Base-by-base conservation (phyloP, 2,113 vertebrate species). In the Copsychus sechellarum region DNA sequence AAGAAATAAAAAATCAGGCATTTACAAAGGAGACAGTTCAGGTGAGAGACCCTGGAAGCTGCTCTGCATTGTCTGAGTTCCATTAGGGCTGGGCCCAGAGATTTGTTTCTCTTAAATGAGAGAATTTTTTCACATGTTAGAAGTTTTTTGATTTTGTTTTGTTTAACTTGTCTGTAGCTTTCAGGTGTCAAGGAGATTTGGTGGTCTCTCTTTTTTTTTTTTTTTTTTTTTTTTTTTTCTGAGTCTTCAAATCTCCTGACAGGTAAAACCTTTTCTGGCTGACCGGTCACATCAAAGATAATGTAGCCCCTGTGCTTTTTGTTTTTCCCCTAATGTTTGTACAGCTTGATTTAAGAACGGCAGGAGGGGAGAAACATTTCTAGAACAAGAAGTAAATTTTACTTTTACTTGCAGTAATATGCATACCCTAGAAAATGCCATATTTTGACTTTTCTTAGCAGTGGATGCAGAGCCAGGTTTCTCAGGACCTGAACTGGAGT, bases 161-260 rank as follows among this genome's bases (percentile, higher is more conserved):
- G 14, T 51, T 61, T 62, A 45, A 48, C 24, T 82, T 62, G 23
- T 31, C 29, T 45, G 12, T 66, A 57, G 53, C 56, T 71, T 84
- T 95, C 84, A 96, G 42, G 25, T 69, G 71, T 61, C n/a, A 50
- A 48, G 89, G 81, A 80, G 74, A 90, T 72, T 80, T 95, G 47
- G 64, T 80, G 66, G 25, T 13, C 14, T n/a, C 23, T 12, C 29
- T 53, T 54, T 40, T n/a, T 73, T 33, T 15, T 28, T 38, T 40
- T 38, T 42, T 48, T 62, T 53, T 54, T 40, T n/a, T 73, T 33
- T 15, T 28, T 38, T 40, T 38, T 42, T 48, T 62, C 42, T 0
- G 11, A 29, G 21, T 61, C 34, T 43, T 85, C 61, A 70, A 66
- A 20, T 57, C n/a, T 73, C 56, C 61, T 51, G 80, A 45, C 70